Base-by-base conservation (phyloP, 1,140 invertebrate species). In the Solen grandis region DNA sequence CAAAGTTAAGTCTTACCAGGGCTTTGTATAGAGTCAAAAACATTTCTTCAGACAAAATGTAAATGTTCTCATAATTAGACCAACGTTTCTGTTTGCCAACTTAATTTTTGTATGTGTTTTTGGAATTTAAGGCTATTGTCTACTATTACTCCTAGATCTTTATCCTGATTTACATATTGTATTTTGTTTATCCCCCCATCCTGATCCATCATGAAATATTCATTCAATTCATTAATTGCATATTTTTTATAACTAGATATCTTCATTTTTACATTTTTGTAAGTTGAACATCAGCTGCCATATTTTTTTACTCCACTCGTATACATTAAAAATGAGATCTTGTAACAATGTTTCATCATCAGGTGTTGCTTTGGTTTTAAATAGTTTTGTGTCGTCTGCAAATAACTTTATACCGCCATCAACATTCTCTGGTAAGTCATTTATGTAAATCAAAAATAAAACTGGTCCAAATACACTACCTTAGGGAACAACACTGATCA, bases 381-480 rank as follows among this genome's bases (percentile, higher is more conserved):
- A 46, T 3, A 25, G 5, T 19, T 66, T 66, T 27, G 5, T 54
- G 33, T 55, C 46, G 55, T 70, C 52, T 33, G 50, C 68, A 70
- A 70, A 70, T 14, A 54, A 22, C 36, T 55, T 31, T 4, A 2
- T 5, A 3, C n/a, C 5, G 2, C 2, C 8, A 33, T 31, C 25
- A 4, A 55, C 1, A 2, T 36, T 4, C 33, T 70, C 52, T 16
- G 68, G 52, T 29, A 70, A 33, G 50, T 70, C 68, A 35, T 54
- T 35, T 25, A 70, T 55, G 27, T 70, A 70, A 5, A 70, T 5
- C 4, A 70, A 19, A 33, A 54, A 70, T 19, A 54, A n/a, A 5
- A 70, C 50, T 0, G 52, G 68, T 19, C 68, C 68, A 5, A 70
- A n/a, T 1, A 70, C 52, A 5, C 46, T 13, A 1, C 52, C 68